Evolutionary conservation across 2,888 invertebrate genomes (phyloP).

Genomic region (Ctena decussata): DNA sequence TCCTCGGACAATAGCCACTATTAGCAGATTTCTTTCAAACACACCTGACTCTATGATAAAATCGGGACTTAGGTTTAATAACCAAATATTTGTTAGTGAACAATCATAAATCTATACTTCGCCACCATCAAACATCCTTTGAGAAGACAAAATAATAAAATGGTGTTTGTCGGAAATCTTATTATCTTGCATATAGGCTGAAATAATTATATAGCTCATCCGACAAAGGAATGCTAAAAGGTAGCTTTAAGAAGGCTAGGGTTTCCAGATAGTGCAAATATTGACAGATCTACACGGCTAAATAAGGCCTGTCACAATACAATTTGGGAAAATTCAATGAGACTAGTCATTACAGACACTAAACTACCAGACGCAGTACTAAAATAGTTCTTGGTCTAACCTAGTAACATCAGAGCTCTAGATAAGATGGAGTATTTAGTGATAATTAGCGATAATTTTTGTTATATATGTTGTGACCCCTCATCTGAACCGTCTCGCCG

Average conservation of each 20-base stretch:
- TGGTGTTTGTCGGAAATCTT: neutral
- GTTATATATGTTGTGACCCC: too few relatives aligned
- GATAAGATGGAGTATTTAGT: too few relatives aligned
- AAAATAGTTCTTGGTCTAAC: neutral
- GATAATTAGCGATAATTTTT: too few relatives aligned
- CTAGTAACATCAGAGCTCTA: neutral
- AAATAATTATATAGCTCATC: neutral
- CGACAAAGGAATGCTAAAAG: conserved; percentile 7
- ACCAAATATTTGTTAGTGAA: conserved; percentile 8
- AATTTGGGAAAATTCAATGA: conserved; percentile 13
- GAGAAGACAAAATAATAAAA: neutral
- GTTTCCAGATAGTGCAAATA: conserved; percentile 15
- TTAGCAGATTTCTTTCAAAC: neutral
- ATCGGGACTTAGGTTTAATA: conserved; percentile 1
- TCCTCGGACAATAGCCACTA: neutral
- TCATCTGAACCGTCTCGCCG: too few relatives aligned
- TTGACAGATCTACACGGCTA: conserved; percentile 4
- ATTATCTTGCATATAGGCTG: neutral
- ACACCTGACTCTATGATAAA: neutral
- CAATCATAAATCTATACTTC: neutral
- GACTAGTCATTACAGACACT: conserved; percentile 1
- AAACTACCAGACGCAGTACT: neutral
- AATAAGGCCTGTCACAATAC: neutral
- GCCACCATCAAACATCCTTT: neutral
- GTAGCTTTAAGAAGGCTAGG: conserved; percentile 4